phyloP scores from a whole-genome alignment of 1,140 invertebrate species.

The Sinella curviseta region DNA sequence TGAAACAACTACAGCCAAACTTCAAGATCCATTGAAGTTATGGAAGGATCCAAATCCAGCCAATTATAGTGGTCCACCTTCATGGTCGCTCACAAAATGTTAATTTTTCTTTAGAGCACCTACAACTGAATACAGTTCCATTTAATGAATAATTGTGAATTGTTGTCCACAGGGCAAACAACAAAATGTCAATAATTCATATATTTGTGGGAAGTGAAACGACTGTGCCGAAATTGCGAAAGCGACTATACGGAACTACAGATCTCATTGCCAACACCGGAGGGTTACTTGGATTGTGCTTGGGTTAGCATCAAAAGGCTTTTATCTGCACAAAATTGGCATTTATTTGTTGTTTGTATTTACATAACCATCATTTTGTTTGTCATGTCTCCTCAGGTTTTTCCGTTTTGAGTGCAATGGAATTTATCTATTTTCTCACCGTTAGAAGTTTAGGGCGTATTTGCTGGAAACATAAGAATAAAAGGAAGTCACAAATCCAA shows the following conservation, averaged over 20 bases:
- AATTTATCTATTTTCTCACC: not conserved
- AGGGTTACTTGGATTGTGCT: not conserved
- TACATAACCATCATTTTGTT: constrained; percentile 54
- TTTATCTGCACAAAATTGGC: no score
- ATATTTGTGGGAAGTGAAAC: not conserved
- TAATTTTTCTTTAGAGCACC: no score
- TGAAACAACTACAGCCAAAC: not conserved
- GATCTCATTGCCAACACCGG: constrained; percentile 13
- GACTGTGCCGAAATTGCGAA: not conserved
- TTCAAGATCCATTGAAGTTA: not conserved
- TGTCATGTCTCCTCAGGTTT: no score
- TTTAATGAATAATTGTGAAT: not conserved
- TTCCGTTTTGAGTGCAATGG: not conserved
- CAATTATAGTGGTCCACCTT: no score
- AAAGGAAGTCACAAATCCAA: no score
- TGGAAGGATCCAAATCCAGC: not conserved
- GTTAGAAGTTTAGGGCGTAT: not conserved
- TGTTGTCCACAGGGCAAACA: not conserved
- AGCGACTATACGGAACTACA: not conserved
- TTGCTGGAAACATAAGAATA: not conserved
- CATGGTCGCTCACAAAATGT: no score
- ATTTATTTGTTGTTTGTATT: not conserved
- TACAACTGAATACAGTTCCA: no score
- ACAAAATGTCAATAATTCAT: not conserved
- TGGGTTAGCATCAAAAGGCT: not conserved